Evolutionary conservation across 2,888 invertebrate genomes (phyloP), one percentile per base, ranked within the genome.

Genomic region (Epinotia bilunana): DNA sequence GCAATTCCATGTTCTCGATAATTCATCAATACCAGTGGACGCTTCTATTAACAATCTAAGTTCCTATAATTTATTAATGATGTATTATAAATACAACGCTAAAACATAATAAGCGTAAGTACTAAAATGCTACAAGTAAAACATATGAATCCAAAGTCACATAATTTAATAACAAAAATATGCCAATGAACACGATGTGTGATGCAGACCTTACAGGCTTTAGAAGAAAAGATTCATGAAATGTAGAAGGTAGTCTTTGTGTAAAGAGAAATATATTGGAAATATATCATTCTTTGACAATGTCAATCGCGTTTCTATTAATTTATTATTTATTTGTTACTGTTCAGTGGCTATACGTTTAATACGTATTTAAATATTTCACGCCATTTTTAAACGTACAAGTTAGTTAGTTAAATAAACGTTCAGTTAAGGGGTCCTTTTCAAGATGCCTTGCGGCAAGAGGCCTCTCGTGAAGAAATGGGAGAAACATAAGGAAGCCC

Each of bases 381-480:
- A 57, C n/a, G 12, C 4, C 28, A 12, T 12, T 33, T 12, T 1
- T 28, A 49, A 43, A 43, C 43, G 23, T 46, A 13, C 20, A 63
- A 23, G 13, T 64, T 23, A 23, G 39, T 43, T 18, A 13, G 43
- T 43, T 3, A 1, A 23, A 39, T 23, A 20, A 6, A 28, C 49
- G 0, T n/a, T 28, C 13, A 16, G 5, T 49, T 7, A n/a, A 23
- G 28, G 5, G n/a, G n/a, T 46, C n/a, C 12, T 23, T 49, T n/a
- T 12, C 12, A 75, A 23, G 4, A 93, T 93, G 93, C 83, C 93
- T 53, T 92, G 93, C 76, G 92, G 92, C 18, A 91, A 91, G 76
- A 86, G 83, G 55, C 87, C 87, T 0, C 79, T 91, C 5, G 81
- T 88, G 13, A 94, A 91, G 81, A 80, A 72, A 39, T 94, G 94